Evolutionary conservation across 2,888 invertebrate species (phyloP).

Genomic region (Chesias legatella): DNA sequence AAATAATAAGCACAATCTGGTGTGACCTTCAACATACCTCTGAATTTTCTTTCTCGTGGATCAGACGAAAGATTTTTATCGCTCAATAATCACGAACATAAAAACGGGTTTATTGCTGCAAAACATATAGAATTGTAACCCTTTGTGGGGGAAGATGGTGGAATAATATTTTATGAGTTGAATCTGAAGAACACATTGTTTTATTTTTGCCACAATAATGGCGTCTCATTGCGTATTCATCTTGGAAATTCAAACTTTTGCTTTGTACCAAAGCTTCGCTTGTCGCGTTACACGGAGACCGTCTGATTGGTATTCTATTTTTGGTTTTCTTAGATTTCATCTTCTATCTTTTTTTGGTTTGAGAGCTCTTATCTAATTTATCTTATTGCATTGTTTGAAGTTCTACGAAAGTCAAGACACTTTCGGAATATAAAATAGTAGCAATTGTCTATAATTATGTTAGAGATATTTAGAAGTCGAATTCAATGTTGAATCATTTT

Average conservation of each 20-base stretch:
- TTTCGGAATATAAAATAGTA: too few species aligned
- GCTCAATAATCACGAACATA: constrained; percentile 23
- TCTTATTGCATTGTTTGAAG: not conserved
- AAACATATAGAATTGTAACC: constrained; percentile 20
- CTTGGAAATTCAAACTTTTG: constrained; percentile 21
- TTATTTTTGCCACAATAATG: constrained; percentile 22
- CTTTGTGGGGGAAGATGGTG: constrained; percentile 17
- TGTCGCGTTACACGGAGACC: constrained; percentile 16
- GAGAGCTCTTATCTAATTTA: not conserved
- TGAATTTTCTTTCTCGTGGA: constrained; percentile 17
- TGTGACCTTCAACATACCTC: constrained; percentile 11
- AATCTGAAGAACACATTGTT: constrained; percentile 24
- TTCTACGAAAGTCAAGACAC: too few species aligned
- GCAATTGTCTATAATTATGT: too few species aligned
- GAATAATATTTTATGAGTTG: constrained; percentile 22
- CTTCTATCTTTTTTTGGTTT: constrained; percentile 2
- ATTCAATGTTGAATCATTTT: too few species aligned
- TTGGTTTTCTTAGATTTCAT: constrained; percentile 11
- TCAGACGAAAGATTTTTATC: constrained; percentile 20
- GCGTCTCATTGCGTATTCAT: constrained; percentile 28
- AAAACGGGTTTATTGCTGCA: constrained; percentile 21
- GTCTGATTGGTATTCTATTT: constrained; percentile 22
- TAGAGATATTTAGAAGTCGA: too few species aligned
- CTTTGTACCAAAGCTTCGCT: constrained; percentile 26
- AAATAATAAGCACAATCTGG: too few species aligned